Conservation (phyloP, 2,797 vertebrate species). For the Limosa lapponica region DNA sequence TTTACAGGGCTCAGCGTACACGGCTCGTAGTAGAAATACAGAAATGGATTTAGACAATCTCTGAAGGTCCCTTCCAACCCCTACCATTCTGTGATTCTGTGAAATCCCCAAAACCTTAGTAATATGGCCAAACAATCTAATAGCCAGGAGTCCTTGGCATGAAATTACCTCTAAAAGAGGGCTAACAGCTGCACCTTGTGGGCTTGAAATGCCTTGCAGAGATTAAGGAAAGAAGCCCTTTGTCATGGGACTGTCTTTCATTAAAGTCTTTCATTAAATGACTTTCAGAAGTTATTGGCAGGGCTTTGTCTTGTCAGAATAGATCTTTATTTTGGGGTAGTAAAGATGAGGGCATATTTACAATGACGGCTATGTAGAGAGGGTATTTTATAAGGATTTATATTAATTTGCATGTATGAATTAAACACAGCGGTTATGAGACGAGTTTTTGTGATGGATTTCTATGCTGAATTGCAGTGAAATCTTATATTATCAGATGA, state of each 20-base stretch:
- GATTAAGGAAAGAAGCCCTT: neutral
- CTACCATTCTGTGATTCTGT: neutral
- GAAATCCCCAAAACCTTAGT: neutral
- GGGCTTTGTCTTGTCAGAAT: neutral
- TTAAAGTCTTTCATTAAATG: neutral
- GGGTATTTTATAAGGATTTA: conserved; percentile 10
- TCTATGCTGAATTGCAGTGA: neutral
- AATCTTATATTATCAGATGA: neutral
- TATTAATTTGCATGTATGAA: neutral
- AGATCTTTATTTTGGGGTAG: neutral
- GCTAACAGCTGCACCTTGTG: conserved; percentile 38
- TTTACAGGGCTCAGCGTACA: neutral
- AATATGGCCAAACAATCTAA: neutral
- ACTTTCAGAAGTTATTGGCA: neutral
- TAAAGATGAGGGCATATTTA: neutral
- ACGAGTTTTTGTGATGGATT: neutral
- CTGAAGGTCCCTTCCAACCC: neutral
- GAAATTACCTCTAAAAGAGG: neutral
- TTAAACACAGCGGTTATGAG: neutral
- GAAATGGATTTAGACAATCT: neutral
- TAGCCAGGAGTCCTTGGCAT: neutral
- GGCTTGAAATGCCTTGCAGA: conserved; percentile 6
- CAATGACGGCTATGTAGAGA: neutral
- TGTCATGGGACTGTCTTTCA: neutral
- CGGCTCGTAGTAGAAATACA: fast-evolving